Percentiles rank a stretch among this genome's conserved stretches.
phyloP scores from a whole-genome alignment of 1,140 invertebrate genomes.

The Prorops nasuta region DNA sequence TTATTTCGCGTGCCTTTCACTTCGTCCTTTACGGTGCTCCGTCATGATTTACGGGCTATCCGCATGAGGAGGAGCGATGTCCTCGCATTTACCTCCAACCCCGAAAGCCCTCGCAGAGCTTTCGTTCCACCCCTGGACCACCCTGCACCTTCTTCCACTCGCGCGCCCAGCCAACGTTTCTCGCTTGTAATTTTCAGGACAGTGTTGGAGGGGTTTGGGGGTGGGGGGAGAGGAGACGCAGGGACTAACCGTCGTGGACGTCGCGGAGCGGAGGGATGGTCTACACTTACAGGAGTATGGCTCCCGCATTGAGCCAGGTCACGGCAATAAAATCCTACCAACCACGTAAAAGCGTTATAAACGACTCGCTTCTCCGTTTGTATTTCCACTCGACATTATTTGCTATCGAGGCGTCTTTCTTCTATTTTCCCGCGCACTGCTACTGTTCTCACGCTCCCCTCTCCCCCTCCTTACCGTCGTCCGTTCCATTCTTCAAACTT shows the following conservation, averaged over 20 bases:
- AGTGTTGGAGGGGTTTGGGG: constrained; percentile 15
- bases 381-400: too few species aligned
- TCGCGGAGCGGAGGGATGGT: too few species aligned
- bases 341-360: background rate
- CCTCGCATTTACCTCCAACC: constrained; percentile 14
- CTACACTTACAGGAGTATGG: too few species aligned
- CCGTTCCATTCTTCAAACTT: too few species aligned
- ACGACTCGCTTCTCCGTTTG: background rate
- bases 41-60: constrained; percentile 36
- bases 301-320: too few species aligned
- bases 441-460: background rate
- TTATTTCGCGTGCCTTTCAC: constrained; percentile 34
- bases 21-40: constrained; percentile 36
- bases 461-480: background rate
- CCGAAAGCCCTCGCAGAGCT: background rate
- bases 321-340: constrained; percentile 2
- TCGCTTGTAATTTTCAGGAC: constrained; percentile 27
- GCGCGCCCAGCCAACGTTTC: constrained; percentile 9
- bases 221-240: background rate
- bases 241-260: too few species aligned
- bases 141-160: constrained; percentile 8
- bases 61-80: constrained; percentile 30
- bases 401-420: too few species aligned
- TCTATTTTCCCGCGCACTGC: too few species aligned
- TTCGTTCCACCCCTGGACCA: background rate